Evolutionary conservation across 2,797 vertebrate species (phyloP).

Genomic region (Cyprinodon diabolis): DNA sequence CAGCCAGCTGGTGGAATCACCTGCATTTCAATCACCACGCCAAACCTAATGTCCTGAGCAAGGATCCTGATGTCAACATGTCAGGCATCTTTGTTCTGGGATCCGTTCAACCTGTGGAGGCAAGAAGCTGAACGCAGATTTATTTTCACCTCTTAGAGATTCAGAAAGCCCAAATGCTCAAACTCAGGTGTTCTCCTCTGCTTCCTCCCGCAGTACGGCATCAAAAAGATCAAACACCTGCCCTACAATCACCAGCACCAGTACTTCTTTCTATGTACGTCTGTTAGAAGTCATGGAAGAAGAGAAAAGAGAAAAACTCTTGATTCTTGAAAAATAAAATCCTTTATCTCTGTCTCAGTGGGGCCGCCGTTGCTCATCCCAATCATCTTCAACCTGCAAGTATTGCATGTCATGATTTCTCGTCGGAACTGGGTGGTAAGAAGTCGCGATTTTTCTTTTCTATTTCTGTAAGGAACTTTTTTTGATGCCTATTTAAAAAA

Average conservation of each 20-base stretch:
- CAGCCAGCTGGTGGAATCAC: constrained; percentile 98
- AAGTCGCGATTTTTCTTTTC: constrained; percentile 22
- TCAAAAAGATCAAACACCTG: constrained; percentile 92
- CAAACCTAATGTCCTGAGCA: constrained; percentile 92
- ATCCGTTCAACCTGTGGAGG: constrained; percentile 90
- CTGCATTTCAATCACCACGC: constrained; percentile 96
- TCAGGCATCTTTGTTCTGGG: constrained; percentile 89
- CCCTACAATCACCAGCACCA: constrained; percentile 94
- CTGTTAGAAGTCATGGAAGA: constrained; percentile 1
- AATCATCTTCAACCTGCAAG: constrained; percentile 92
- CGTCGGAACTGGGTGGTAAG: constrained; percentile 95
- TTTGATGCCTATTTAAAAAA: too few species aligned
- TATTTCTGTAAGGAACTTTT: not conserved
- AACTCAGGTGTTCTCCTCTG: constrained; percentile 14
- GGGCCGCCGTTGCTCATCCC: constrained; percentile 95
- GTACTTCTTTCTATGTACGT: constrained; percentile 95
- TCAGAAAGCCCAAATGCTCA: not conserved
- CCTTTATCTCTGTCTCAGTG: constrained; percentile 81
- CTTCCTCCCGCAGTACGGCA: constrained; percentile 84
- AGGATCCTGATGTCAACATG: constrained; percentile 96
- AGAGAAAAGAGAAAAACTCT: constrained; percentile 22
- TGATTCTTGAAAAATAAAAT: constrained; percentile 29
- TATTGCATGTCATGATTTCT: constrained; percentile 87
- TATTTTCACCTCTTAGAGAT: not conserved
- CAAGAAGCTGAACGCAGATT: constrained; percentile 37